Conservation (phyloP, 2,113 vertebrate genomes). For the Motacilla alba region DNA sequence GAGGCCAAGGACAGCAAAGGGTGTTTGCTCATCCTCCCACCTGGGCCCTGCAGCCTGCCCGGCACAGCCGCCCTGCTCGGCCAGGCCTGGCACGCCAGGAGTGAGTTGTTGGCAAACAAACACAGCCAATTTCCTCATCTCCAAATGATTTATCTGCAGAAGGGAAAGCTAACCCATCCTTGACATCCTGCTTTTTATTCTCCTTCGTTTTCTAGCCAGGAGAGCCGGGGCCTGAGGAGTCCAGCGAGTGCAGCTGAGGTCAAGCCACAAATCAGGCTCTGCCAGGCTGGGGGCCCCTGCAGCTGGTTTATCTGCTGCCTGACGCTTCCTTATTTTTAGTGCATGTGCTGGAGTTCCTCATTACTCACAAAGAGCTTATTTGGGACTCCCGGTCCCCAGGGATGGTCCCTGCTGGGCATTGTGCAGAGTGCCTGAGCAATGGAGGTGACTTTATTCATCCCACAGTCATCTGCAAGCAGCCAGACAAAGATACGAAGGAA, state of each 20-base stretch:
- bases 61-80: rapidly evolving
- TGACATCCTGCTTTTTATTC: neutral
- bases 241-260: neutral
- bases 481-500: neutral
- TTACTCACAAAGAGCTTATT: neutral
- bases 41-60: rapidly evolving
- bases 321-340: conserved; percentile 28
- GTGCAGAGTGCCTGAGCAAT: neutral
- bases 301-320: conserved; percentile 10
- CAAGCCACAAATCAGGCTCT: neutral
- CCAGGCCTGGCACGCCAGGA: rapidly evolving
- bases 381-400: neutral
- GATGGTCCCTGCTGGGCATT: neutral
- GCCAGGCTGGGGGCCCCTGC: neutral
- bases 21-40: neutral
- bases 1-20: neutral
- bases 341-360: neutral
- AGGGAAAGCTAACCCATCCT: neutral
- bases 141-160: conserved; percentile 12
- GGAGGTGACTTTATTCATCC: neutral
- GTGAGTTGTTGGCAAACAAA: neutral
- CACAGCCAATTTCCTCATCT: neutral
- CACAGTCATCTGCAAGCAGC: neutral
- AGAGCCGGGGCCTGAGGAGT: rapidly evolving
- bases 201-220: neutral